phyloP scores from a whole-genome alignment of 2,888 invertebrate species.

The Lycia hirtaria region DNA sequence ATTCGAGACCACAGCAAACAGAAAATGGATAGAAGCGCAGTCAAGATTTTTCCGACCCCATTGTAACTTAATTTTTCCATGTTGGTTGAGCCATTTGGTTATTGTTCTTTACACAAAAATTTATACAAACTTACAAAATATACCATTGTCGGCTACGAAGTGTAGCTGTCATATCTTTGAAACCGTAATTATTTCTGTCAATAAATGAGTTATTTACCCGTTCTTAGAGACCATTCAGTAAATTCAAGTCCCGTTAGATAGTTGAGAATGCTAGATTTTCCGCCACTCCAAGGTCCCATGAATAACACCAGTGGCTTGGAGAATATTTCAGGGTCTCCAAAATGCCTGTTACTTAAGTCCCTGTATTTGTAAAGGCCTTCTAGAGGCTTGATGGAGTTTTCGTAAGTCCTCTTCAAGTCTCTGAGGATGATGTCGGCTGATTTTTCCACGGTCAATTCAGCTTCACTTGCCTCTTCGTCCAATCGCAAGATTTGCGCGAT shows the following conservation, averaged over 20 bases:
- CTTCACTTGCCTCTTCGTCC: conserved; percentile 90
- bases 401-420: conserved; percentile 94
- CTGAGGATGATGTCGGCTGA: conserved; percentile 92
- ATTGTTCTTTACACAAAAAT: too few species aligned
- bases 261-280: conserved; percentile 97
- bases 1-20: too few species aligned
- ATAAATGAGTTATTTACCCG: conserved; percentile 86
- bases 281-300: conserved; percentile 98
- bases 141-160: too few species aligned
- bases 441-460: conserved; percentile 89
- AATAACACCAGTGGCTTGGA: conserved; percentile 96
- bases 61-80: too few species aligned
- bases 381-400: conserved; percentile 94
- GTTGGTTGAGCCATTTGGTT: too few species aligned
- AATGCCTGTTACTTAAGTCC: conserved; percentile 95
- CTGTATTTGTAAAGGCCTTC: conserved; percentile 96
- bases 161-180: too few species aligned
- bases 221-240: conserved; percentile 92
- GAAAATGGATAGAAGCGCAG: too few species aligned
- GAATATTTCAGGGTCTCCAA: conserved; percentile 97
- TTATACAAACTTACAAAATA: too few species aligned
- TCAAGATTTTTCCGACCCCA: too few species aligned
- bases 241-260: conserved; percentile 95
- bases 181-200: neutral
- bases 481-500: conserved; percentile 92